These are phyloP conservation scores for Festucalex cinctus DNA, from an alignment of 2,113 vertebrate species.

Conservation along the genomic window DNA sequence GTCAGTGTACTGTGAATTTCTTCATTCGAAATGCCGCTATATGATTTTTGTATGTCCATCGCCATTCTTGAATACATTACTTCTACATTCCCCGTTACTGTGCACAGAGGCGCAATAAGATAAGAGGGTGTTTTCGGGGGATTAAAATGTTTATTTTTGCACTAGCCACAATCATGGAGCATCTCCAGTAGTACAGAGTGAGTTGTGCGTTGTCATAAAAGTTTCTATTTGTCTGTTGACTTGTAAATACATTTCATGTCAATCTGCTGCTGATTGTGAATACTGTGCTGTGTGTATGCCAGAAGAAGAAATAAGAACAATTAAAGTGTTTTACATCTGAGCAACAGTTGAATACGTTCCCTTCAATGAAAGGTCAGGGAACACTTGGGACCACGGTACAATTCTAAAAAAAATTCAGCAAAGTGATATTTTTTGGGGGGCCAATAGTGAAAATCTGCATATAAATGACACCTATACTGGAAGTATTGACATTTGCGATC, in stretches of 20 bases:
- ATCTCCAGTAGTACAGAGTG: neutral
- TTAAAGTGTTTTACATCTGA: slow-evolving; percentile 49
- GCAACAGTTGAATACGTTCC: slow-evolving; percentile 40
- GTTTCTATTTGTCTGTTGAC: slow-evolving; percentile 17
- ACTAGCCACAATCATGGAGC: slow-evolving; percentile 44
- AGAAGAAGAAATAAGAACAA: slow-evolving; percentile 39
- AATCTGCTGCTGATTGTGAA: slow-evolving; percentile 42
- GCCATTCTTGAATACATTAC: neutral
- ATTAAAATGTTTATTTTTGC: slow-evolving; percentile 32
- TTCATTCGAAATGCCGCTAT: neutral
- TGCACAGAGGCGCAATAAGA: neutral
- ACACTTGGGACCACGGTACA: too few relatives aligned
- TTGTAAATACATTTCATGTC: slow-evolving; percentile 52
- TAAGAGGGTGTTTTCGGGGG: neutral
- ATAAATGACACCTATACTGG: too few relatives aligned
- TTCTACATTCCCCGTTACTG: neutral
- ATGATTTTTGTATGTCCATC: neutral
- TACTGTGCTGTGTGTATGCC: slow-evolving; percentile 24
- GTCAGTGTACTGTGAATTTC: neutral
- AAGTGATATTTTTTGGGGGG: too few relatives aligned
- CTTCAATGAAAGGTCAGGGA: too few relatives aligned
- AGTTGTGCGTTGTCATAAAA: slow-evolving; percentile 16
- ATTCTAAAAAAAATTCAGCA: too few relatives aligned
- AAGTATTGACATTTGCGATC: too few relatives aligned
- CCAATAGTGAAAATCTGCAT: too few relatives aligned